These are phyloP conservation scores for Taphrorychus bicolor DNA, from an alignment of 2,888 invertebrate genomes.

Conservation along the genomic window DNA sequence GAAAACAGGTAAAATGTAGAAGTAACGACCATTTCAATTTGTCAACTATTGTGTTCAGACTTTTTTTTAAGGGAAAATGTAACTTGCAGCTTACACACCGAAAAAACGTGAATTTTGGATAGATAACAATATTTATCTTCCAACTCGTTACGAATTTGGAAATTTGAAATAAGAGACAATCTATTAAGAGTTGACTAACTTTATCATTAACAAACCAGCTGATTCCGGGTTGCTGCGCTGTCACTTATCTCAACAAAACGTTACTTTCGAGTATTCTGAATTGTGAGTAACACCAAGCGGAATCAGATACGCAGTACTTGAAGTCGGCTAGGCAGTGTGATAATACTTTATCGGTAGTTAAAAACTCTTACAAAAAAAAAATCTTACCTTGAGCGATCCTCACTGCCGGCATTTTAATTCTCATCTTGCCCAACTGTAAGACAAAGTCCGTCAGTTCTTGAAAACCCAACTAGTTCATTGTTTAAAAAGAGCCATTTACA, in stretches of 20 bases:
- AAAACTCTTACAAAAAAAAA: too few relatives aligned
- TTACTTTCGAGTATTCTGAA: too few relatives aligned
- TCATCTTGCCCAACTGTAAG: conserved; percentile 79
- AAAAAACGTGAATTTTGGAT: not conserved
- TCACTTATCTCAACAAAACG: too few relatives aligned
- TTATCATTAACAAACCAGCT: not conserved
- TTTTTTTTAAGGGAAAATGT: conserved; percentile 4
- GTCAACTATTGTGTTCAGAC: conserved; percentile 21
- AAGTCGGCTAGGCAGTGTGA: too few relatives aligned
- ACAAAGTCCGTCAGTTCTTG: not conserved
- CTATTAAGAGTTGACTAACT: not conserved
- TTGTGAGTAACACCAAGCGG: too few relatives aligned
- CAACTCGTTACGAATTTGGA: not conserved
- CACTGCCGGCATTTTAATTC: conserved; percentile 97
- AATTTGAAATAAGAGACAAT: not conserved
- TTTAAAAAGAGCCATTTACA: conserved; percentile 23
- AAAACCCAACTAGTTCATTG: conserved; percentile 40
- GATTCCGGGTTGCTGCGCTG: too few relatives aligned
- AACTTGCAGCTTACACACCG: not conserved
- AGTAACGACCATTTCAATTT: conserved; percentile 38
- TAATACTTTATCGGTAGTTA: too few relatives aligned
- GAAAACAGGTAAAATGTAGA: conserved; percentile 35
- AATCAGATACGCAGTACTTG: too few relatives aligned
- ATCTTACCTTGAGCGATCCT: conserved; percentile 93
- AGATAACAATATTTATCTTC: not conserved